Evolutionary conservation across 2,888 invertebrate genomes (phyloP), one percentile per base, ranked within the genome.

Genomic region (Cephus pulcher): DNA sequence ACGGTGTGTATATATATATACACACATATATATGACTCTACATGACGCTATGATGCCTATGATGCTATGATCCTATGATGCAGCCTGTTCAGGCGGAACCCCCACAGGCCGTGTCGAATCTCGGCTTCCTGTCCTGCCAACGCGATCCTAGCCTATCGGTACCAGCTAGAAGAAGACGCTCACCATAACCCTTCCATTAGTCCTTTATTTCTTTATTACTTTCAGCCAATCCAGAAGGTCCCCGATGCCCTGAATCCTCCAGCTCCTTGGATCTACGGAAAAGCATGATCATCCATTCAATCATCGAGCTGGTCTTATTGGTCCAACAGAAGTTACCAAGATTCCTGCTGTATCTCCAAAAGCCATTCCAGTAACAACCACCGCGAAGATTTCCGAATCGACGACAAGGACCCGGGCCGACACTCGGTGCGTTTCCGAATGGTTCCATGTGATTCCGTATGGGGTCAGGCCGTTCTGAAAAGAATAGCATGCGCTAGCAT

Each of bases 91-190:
- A 81, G 80, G 80, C 86, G 82, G 83, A 84, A 84, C 84, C 83
- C 81, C 82, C 84, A 80, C 82, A 81, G 80, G 74, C 86, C 87
- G 84, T 87, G 83, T 84, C 87, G 85, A 87, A 87, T 87, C 82
- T 84, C 80, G 80, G 82, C 83, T 87, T 87, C 85, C 85, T 86
- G 40, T 68, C 12, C 34, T 32, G 71, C 33, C 35, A 30, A 34
- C 76, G 74, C 23, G 23, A 30, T 37, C 75, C 71, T 40, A 35
- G 15, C 33, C 34, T 75, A 33, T 75, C 37, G 33, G 30, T 75
- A 35, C 30, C 33, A n/a, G n/a, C 56, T 56, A 56, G 56, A 56
- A 56, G 56, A 35, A 32, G 40, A 74, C 74, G 37, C 74, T 33
- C 74, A 30, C 74, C 74, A 35, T 74, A 35, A 34, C 74, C 74